A percentile compares a stretch with the other conserved stretches of the same genome.
Conservation (phyloP, 2,797 vertebrate species). For the Pantherophis alleghaniensis region DNA sequence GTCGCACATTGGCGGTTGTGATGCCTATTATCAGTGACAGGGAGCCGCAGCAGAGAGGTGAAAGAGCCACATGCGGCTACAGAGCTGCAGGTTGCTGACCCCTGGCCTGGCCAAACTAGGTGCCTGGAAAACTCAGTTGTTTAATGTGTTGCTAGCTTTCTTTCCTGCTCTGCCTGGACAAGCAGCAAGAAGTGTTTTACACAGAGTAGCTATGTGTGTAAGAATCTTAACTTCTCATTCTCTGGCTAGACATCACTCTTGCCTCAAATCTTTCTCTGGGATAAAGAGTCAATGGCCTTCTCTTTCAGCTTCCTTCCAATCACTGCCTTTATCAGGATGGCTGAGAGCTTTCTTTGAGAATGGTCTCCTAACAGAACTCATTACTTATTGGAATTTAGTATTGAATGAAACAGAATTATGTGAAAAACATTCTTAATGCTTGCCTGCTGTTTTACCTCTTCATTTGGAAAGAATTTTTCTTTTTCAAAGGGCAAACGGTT, state of each 20-base stretch:
- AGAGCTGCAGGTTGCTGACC: too few species aligned
- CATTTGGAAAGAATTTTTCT: not conserved
- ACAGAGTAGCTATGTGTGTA: not conserved
- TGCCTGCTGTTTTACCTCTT: not conserved
- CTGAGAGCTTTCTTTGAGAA: not conserved
- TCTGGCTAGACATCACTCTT: not conserved
- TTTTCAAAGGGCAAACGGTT: not conserved
- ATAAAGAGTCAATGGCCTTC: not conserved
- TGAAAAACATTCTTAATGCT: not conserved
- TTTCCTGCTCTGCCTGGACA: not conserved
- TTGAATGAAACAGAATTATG: not conserved
- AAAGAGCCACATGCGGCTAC: too few species aligned
- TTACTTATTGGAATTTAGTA: not conserved
- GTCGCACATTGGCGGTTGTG: too few species aligned
- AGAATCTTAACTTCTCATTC: not conserved
- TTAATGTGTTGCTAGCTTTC: not conserved
- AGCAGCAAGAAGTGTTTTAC: not conserved
- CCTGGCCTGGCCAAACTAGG: not conserved
- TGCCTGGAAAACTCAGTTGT: not conserved
- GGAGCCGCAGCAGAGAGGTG: too few species aligned
- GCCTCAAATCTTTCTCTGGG: not conserved
- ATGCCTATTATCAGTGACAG: too few species aligned
- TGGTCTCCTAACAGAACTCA: not conserved
- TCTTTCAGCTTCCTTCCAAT: not conserved
- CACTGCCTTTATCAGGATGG: not conserved